Percentiles rank a stretch among this genome's conserved stretches.
phyloP scores from a whole-genome alignment of 2,888 invertebrate genomes.

The Platycheirus rosarum region DNA sequence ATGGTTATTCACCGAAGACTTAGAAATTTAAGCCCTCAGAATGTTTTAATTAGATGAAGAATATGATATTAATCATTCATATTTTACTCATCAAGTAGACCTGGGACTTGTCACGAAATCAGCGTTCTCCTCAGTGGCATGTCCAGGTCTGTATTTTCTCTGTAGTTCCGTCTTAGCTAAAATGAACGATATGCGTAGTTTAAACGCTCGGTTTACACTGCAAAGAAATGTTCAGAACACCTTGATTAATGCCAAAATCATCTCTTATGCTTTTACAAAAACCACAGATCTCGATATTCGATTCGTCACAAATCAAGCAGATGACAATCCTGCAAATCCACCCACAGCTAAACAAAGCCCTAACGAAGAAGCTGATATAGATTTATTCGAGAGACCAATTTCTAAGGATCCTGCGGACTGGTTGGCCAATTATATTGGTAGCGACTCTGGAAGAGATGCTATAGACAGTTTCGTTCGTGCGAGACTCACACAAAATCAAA shows the following conservation, averaged over 20 bases:
- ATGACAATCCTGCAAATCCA: too few relatives aligned
- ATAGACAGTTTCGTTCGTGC: too few relatives aligned
- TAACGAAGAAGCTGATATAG: too few relatives aligned
- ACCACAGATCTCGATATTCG: too few relatives aligned
- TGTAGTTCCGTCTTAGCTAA: background rate
- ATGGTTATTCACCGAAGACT: background rate
- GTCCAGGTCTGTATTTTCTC: background rate
- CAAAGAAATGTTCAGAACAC: background rate
- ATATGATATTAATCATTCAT: background rate
- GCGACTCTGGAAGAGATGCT: too few relatives aligned
- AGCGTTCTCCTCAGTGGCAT: background rate
- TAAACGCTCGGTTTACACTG: background rate
- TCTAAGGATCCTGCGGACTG: too few relatives aligned
- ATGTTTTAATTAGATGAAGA: background rate
- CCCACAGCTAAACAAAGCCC: too few relatives aligned
- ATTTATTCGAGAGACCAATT: too few relatives aligned
- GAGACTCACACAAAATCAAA: too few relatives aligned
- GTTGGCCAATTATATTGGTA: too few relatives aligned
- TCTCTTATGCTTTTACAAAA: background rate
- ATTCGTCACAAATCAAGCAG: too few relatives aligned
- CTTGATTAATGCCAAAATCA: background rate
- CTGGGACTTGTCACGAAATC: background rate
- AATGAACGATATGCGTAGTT: background rate
- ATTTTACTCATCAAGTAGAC: background rate
- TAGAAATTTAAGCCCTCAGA: background rate